Evolutionary conservation across 2,888 invertebrate species (phyloP), one percentile per base, ranked within the genome.

Genomic region (Coelopa pilipes): DNA sequence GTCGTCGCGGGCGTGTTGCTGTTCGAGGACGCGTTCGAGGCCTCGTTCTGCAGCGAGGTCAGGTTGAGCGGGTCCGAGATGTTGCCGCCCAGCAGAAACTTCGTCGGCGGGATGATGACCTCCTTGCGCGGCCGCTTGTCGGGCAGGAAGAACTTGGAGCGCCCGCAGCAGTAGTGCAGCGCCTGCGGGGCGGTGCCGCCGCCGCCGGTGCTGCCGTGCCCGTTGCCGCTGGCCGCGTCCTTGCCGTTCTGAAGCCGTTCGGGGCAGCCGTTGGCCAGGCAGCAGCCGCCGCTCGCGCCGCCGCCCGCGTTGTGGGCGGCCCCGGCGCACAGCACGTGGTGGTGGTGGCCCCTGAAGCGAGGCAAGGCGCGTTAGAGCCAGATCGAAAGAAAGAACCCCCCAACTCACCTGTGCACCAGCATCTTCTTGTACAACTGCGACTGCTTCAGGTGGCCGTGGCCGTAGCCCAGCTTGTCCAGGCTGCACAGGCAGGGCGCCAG

Each of bases 11-110:
- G 97, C 17, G 97, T 97, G 72, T 84, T 87, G 67, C 82, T 85
- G 75, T 82, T 86, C 0, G 94, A 93, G 90, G 95, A 92, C 76
- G 84, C 85, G 53, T 82, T 84, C 4, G 73, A 79, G 80, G 93
- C 93, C 84, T 94, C 94, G 85, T 94, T 93, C 87, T 93, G 95
- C 81, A 98, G 90, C 84, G 97, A 96, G 84, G 96, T 96, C 76
- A 98, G 88, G 89, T 98, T 98, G 63, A 98, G 88, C 0, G 98
- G 98, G 89, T 98, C 98, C 79, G 94, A 94, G 79, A 97, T 97
- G 87, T 96, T 98, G 11, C 98, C 98, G 62, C 98, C 98, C 1
- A 98, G 90, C 13, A 86, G 78, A 88, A 98, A 98, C 87, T 97
- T 97, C 0, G 96, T 96, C 0, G 98, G 97, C 70, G 96, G 93